A percentile compares a stretch with the other conserved stretches of the same genome.
Evolutionary conservation across 2,888 invertebrate genomes (phyloP).

Genomic region (Conistra vaccinii): DNA sequence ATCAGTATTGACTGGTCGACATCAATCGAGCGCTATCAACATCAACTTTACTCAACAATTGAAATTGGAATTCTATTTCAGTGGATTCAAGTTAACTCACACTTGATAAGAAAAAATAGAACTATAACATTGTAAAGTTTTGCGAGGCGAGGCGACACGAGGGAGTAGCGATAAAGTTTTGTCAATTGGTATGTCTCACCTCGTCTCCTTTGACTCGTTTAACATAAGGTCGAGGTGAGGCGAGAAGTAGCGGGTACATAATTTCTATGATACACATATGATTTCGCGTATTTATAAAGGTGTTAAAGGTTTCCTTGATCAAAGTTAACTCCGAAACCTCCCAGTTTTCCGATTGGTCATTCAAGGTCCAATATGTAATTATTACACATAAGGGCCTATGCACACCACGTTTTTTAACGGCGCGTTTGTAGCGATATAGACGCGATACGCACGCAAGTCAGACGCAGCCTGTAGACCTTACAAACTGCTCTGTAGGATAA

Average conservation of each 20-base stretch:
- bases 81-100: conserved; percentile 52
- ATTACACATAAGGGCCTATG: too few relatives aligned
- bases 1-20: background rate
- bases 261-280: background rate
- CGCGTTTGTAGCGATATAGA: too few relatives aligned
- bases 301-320: background rate
- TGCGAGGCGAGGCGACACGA: conserved; percentile 17
- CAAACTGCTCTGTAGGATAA: too few relatives aligned
- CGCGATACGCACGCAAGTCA: too few relatives aligned
- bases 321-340: background rate
- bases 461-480: too few relatives aligned
- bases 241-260: conserved; percentile 18
- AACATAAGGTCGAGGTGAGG: conserved; percentile 37
- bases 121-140: conserved; percentile 15
- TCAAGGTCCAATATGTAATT: too few relatives aligned
- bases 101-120: conserved; percentile 28
- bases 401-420: too few relatives aligned
- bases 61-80: conserved; percentile 50
- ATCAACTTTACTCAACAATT: background rate
- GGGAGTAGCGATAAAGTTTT: conserved; percentile 22
- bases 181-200: conserved; percentile 51
- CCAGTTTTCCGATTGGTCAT: background rate
- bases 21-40: background rate
- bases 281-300: background rate
- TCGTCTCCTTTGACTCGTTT: conserved; percentile 19